Conservation (phyloP, 2,113 vertebrate species). For the Glareola pratincola region DNA sequence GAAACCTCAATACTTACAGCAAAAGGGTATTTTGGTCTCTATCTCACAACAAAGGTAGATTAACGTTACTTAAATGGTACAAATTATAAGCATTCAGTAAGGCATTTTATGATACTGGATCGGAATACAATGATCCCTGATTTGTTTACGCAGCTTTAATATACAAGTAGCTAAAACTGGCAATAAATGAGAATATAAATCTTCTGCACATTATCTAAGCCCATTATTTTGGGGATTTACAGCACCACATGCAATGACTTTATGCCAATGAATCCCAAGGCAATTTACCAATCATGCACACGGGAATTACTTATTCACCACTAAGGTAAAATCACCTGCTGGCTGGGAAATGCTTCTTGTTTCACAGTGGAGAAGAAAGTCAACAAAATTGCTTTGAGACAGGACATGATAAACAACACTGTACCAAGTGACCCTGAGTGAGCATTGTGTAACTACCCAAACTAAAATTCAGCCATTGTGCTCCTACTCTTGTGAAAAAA, state of each 20-base stretch:
- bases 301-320: neutral
- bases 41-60: neutral
- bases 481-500: neutral
- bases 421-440: neutral
- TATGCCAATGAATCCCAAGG: conserved; percentile 26
- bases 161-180: conserved; percentile 10
- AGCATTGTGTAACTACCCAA: neutral
- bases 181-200: conserved; percentile 44
- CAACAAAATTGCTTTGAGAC: neutral
- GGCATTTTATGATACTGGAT: neutral
- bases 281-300: conserved; percentile 15
- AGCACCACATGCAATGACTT: conserved; percentile 16
- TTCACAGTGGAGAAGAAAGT: neutral
- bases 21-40: neutral
- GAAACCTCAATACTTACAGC: neutral
- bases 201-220: conserved; percentile 24
- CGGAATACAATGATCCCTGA: neutral
- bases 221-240: conserved; percentile 40
- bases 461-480: neutral
- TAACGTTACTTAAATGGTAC: neutral
- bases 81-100: neutral
- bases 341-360: neutral
- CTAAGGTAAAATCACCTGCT: neutral
- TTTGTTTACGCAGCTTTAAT: conserved; percentile 43
- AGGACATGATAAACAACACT: neutral